Conservation (phyloP, 2,113 vertebrate genomes). For the Potamarius usumacintae region DNA sequence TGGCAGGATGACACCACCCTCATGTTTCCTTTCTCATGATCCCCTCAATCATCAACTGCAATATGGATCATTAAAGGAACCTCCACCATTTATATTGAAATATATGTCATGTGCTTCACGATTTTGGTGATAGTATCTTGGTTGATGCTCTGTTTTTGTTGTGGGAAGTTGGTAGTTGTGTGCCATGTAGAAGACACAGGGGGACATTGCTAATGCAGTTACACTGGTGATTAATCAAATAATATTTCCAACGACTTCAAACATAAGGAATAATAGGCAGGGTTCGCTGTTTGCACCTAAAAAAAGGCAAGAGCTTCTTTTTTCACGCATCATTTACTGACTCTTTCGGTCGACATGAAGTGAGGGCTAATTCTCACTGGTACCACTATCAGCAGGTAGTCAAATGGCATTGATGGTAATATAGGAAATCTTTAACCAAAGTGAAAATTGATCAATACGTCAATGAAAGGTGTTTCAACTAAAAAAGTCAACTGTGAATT, state of each 20-base stretch:
- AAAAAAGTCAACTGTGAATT: background rate
- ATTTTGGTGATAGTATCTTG: background rate
- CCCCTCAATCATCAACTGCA: constrained; percentile 3
- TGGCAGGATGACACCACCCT: constrained; percentile 29
- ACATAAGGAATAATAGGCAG: background rate
- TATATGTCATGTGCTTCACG: background rate
- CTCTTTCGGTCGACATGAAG: background rate
- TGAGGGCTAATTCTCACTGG: background rate
- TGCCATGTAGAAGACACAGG: background rate
- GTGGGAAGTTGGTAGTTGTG: background rate
- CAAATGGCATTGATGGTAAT: background rate
- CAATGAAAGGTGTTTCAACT: background rate
- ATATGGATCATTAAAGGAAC: background rate
- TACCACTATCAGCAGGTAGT: background rate
- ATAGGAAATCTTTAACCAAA: background rate
- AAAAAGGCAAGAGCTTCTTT: background rate
- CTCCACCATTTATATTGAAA: background rate
- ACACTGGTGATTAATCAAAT: background rate
- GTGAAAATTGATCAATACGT: background rate
- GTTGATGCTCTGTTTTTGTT: background rate
- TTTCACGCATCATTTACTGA: background rate
- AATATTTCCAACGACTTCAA: background rate
- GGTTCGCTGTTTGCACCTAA: background rate
- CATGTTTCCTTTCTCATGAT: constrained; percentile 20
- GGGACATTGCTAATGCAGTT: background rate